Base-by-base conservation (phyloP, 2,888 invertebrate genomes). In the Ophioninae sp. region DNA sequence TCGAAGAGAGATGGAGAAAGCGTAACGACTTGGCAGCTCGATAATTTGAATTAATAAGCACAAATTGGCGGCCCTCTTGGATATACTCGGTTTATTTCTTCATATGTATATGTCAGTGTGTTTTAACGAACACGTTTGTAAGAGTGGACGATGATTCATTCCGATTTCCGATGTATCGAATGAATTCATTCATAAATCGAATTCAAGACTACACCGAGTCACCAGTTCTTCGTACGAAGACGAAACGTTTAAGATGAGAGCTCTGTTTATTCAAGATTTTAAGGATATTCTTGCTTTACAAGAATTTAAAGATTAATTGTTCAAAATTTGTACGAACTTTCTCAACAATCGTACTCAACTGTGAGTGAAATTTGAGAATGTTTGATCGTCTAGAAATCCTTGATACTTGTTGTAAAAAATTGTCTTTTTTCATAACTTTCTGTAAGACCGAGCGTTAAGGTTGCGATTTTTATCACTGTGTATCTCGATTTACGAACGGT, bases 41-140 rank as follows among this genome's bases (percentile, higher is more conserved):
- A 92, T 92, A 91, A 92, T 92, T 92, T 88, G 90, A 91, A 92
- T 91, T 92, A 93, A 93, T 92, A 88, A 91, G 89, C 87, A 87
- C 89, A 91, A 92, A 93, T 92, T 92, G 91, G 85, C 90, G 85
- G 88, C 86, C 87, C 87, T 70, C 70, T 87, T 86, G 88, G 87
- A 85, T 85, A 85, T 85, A 86, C 65, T 69, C 77, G 56, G 82
- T 81, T 73, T 65, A 73, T 79, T 81, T 74, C 79, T 56, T 56
- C 50, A 21, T 13, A 2, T 20, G 56, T n/a, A 65, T 10, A 3
- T 13, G n/a, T 37, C 17, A 21, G n/a, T 57, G 57, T 57, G n/a
- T 57, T n/a, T 57, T n/a, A 20, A 6, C n/a, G n/a, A n/a, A 57
- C 17, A 57, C 57, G 20, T 6, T 3, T 57, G n/a, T 57, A n/a